Conservation (phyloP, 2,888 invertebrate genomes). For the Plagodis dolabraria region DNA sequence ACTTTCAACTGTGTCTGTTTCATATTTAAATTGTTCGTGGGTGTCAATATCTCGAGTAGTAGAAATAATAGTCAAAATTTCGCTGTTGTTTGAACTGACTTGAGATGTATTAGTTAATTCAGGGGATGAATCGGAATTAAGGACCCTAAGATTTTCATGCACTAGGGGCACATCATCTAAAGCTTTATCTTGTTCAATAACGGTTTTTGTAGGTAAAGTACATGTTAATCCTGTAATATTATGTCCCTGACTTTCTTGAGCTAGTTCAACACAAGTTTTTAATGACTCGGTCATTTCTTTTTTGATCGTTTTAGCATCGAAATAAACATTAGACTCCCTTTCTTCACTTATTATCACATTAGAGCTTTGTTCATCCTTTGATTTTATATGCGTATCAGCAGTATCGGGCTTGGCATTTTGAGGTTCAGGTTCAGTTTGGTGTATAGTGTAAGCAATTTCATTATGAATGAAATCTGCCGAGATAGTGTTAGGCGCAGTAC, state of each 20-base stretch:
- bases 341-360: constrained; percentile 10
- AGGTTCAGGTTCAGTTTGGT: constrained; percentile 16
- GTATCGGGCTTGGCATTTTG: constrained; percentile 19
- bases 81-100: constrained; percentile 26
- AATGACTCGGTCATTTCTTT: constrained; percentile 42
- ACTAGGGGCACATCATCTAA: constrained; percentile 1
- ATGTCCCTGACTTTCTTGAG: constrained; percentile 1
- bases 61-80: constrained; percentile 5
- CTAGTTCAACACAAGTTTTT: constrained; percentile 50
- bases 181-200: constrained; percentile 1
- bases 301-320: constrained; percentile 5
- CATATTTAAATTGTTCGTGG: constrained; percentile 21
- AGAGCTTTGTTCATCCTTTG: constrained; percentile 30
- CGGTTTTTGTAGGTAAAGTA: not conserved
- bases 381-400: constrained; percentile 30
- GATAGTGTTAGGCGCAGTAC: constrained; percentile 54
- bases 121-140: constrained; percentile 43
- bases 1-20: constrained; percentile 26
- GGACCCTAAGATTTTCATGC: not conserved
- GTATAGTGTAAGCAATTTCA: constrained; percentile 43
- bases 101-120: constrained; percentile 48
- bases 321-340: constrained; percentile 7
- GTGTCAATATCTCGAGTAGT: constrained; percentile 15
- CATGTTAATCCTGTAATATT: not conserved
- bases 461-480: constrained; percentile 54